Percentiles rank a stretch among this genome's conserved stretches.
Conservation (phyloP, 2,113 vertebrate species). For the Strix aluco region DNA sequence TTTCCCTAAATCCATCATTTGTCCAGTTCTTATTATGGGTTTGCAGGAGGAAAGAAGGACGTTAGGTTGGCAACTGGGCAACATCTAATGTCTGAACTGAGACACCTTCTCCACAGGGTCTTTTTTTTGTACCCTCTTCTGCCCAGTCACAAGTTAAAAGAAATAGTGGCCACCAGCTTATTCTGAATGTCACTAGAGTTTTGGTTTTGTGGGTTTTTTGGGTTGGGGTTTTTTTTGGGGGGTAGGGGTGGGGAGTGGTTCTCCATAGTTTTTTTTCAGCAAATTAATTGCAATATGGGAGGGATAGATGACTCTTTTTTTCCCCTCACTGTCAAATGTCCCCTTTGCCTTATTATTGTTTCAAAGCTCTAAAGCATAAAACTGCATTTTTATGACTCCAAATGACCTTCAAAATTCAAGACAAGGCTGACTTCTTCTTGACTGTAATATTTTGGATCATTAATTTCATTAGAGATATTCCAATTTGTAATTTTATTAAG, state of each 20-base stretch:
- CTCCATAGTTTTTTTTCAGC: not conserved
- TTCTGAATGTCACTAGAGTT: not conserved
- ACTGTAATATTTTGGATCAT: conserved; percentile 78
- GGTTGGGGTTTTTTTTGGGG: not conserved
- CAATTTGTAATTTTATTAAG: conserved; percentile 78
- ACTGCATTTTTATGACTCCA: conserved; percentile 69
- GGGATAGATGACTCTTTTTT: not conserved
- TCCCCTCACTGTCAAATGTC: not conserved
- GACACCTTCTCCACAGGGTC: not conserved
- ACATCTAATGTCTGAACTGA: not conserved
- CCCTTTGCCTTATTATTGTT: conserved; percentile 57
- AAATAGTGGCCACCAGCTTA: not conserved
- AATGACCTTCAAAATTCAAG: conserved; percentile 77
- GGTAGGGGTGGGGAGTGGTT: not conserved
- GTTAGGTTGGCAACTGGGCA: not conserved
- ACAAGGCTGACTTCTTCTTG: conserved; percentile 64
- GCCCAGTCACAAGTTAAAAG: not conserved
- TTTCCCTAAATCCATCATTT: not conserved
- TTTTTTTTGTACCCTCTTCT: not conserved
- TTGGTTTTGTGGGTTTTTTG: not conserved
- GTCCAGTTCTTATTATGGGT: not conserved
- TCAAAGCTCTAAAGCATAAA: conserved; percentile 69
- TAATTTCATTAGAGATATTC: conserved; percentile 76
- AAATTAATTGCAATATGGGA: conserved; percentile 2
- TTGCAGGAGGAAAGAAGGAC: not conserved